Conservation (phyloP, 2,888 invertebrate genomes). For the Luperina testacea region DNA sequence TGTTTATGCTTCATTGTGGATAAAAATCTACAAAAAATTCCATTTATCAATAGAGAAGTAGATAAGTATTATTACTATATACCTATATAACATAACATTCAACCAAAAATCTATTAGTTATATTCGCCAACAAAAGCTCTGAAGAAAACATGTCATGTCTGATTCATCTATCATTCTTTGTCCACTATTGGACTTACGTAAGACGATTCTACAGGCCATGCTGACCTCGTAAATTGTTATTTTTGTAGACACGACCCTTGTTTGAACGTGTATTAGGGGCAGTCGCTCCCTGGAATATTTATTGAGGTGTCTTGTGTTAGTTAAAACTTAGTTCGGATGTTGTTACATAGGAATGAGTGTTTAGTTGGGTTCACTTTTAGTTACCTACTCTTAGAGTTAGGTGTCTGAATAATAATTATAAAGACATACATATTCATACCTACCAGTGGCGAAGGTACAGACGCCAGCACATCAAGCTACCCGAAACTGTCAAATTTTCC, state of each 20-base stretch:
- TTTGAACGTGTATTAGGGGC: conserved; percentile 35
- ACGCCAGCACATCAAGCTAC: no score
- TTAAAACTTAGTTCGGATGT: conserved; percentile 10
- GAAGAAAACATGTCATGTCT: conserved; percentile 30
- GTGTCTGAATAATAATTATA: neutral
- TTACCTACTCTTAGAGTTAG: neutral
- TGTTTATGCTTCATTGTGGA: neutral
- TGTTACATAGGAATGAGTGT: conserved; percentile 25
- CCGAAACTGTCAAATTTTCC: no score
- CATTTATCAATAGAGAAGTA: neutral
- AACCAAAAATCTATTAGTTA: conserved; percentile 32
- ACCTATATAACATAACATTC: conserved; percentile 27
- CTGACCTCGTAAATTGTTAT: conserved; percentile 48
- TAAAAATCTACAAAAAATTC: neutral
- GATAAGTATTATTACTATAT: neutral
- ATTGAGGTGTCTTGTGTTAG: conserved; percentile 39
- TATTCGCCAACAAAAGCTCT: conserved; percentile 34
- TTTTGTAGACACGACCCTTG: conserved; percentile 32
- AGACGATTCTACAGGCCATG: neutral
- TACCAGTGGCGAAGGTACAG: no score
- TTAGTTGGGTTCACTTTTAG: conserved; percentile 20
- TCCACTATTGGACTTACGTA: conserved; percentile 22
- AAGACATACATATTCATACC: no score
- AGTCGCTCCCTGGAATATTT: conserved; percentile 57
- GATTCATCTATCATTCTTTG: conserved; percentile 51